These are phyloP conservation scores for Epirrita christyi DNA, from an alignment of 2,888 invertebrate species.

Conservation along the genomic window DNA sequence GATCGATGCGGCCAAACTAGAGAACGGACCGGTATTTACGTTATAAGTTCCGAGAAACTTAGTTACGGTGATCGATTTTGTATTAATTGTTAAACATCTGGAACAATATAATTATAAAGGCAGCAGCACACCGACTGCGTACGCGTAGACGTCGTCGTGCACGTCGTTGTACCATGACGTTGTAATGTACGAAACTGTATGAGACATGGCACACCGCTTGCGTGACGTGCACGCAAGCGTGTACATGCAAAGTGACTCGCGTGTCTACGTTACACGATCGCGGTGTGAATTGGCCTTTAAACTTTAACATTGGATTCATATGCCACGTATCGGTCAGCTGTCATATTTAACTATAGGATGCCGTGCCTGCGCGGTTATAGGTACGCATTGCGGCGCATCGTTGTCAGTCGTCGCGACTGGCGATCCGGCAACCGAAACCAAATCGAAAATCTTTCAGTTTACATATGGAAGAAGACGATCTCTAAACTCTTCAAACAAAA, in stretches of 20 bases:
- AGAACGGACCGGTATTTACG: background rate
- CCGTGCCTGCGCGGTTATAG: slow-evolving; percentile 2
- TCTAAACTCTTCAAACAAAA: background rate
- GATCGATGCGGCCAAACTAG: background rate
- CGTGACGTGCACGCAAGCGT: too few relatives aligned
- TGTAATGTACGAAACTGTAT: too few relatives aligned
- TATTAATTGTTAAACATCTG: slow-evolving; percentile 1
- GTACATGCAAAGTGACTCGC: too few relatives aligned
- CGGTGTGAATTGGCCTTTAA: too few relatives aligned
- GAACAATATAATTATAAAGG: background rate
- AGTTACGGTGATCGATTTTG: background rate
- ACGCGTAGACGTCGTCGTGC: too few relatives aligned
- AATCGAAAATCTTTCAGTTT: slow-evolving; percentile 46
- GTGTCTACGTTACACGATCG: too few relatives aligned
- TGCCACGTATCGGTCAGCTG: slow-evolving; percentile 33
- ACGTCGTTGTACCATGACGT: too few relatives aligned
- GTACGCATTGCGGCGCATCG: slow-evolving; percentile 30
- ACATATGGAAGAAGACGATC: slow-evolving; percentile 17
- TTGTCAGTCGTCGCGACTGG: slow-evolving; percentile 45
- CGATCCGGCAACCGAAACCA: slow-evolving; percentile 46
- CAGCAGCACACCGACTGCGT: too few relatives aligned
- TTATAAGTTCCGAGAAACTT: background rate
- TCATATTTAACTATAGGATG: slow-evolving; percentile 47
- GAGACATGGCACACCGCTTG: too few relatives aligned
- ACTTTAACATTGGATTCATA: slow-evolving; percentile 10